Evolutionary conservation across 2,797 vertebrate genomes (phyloP), one percentile per base, ranked within the genome.

Genomic region (Percopsis omiscomaycus): DNA sequence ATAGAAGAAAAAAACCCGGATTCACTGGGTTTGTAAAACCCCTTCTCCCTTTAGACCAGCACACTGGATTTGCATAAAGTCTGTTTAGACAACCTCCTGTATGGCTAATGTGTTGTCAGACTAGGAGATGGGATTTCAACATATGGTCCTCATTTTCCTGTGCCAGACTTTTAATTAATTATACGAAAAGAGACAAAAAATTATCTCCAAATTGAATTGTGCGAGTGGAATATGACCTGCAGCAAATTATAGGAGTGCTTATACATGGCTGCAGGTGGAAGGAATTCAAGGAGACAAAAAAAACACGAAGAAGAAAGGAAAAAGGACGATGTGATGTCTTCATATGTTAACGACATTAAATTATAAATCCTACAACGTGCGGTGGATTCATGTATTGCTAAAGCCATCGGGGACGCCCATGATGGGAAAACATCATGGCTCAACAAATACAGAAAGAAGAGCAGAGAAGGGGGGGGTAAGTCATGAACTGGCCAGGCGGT

Each of bases 141-240:
- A 85, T 89, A 89, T 87, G 86, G 79, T 79, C 74, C 74, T 88
- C 77, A 82, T 85, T 88, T 84, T 88, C 71, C 76, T 73, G 63
- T 77, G 81, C 84, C 76, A 83, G 77, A 78, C 64, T 82, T 88
- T 84, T 89, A 80, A 81, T 85, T 87, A 86, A 90, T 85, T 81
- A 85, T 66, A 71, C 67, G 55, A 47, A 69, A 71, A 77, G 62
- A 42, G 59, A 64, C 68, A 68, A 45, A 67, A 64, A 57, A 67
- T 64, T 57, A 67, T 56, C 55, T 63, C 67, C 57, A 86, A 86
- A 88, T 87, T 89, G 80, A 89, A 85, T 88, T 86, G 77, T 83
- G 76, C 61, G 69, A 78, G 76, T 74, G 72, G 73, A 88, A 84
- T 83, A 69, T 82, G 81, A 86, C 83, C 75, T 66, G 59, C 69